Percentiles rank a stretch among this genome's conserved stretches.
phyloP scores from a whole-genome alignment of 2,888 invertebrate genomes.

The Entomobrya multifasciata region DNA sequence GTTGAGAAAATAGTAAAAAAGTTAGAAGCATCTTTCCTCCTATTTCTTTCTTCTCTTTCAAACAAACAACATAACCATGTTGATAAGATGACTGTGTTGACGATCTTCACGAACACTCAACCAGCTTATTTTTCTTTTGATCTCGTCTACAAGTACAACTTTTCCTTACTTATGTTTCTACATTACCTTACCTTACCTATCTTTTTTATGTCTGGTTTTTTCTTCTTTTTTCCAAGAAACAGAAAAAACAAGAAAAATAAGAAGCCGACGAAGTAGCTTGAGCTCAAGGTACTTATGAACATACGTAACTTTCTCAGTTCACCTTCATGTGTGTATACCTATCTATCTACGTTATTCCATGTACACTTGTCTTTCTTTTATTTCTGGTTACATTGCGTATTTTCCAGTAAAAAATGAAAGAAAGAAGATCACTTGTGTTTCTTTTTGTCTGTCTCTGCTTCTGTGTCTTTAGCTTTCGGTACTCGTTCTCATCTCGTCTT shows the following conservation, averaged over 20 bases:
- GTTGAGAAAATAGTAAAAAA: neutral
- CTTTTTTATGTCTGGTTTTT: too few species aligned
- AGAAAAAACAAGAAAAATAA: too few species aligned
- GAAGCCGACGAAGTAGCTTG: too few species aligned
- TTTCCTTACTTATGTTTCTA: too few species aligned
- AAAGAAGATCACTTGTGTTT: neutral
- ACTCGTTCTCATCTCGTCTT: too few species aligned
- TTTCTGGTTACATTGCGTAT: neutral
- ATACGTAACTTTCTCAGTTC: neutral
- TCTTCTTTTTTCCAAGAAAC: neutral
- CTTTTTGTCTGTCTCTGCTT: too few species aligned
- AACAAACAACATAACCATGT: neutral
- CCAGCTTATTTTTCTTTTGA: constrained; percentile 28
- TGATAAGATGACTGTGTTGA: too few species aligned
- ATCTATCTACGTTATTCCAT: neutral
- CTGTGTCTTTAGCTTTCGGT: too few species aligned
- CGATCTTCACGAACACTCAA: neutral
- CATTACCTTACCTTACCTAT: too few species aligned
- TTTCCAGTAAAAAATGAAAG: neutral
- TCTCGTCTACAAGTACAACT: too few species aligned
- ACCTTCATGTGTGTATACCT: constrained; percentile 1
- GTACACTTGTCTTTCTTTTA: constrained; percentile 8
- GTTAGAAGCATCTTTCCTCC: too few species aligned
- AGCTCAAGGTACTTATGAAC: too few species aligned
- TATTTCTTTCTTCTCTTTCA: neutral